phyloP scores from a whole-genome alignment of 2,113 vertebrate species.

The Aegithalos caudatus region DNA sequence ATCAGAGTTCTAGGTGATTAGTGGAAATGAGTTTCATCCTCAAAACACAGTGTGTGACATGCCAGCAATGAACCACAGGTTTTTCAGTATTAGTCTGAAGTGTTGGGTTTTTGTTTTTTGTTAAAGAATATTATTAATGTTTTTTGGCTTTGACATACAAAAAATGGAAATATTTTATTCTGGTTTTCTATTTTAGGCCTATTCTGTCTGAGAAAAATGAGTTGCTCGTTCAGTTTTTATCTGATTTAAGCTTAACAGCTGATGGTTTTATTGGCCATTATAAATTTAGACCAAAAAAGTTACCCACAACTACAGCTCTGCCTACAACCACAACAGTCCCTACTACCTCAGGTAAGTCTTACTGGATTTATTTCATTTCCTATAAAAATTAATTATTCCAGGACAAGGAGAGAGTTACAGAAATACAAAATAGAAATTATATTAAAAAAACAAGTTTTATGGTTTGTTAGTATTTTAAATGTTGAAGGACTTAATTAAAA shows the following conservation, averaged over 20 bases:
- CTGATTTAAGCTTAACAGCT: conserved; percentile 94
- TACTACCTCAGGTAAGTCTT: conserved; percentile 82
- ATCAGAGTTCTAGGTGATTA: not conserved
- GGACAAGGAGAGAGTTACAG: not conserved
- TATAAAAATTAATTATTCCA: not conserved
- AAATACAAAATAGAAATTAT: not conserved
- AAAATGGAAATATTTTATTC: not conserved
- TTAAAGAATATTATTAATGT: not conserved
- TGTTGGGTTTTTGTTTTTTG: not conserved
- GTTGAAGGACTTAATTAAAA: not conserved
- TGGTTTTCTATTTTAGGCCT: conserved; percentile 76
- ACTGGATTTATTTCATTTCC: not conserved
- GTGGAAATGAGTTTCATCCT: not conserved
- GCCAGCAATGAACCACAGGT: not conserved
- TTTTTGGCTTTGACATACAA: not conserved
- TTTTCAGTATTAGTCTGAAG: not conserved
- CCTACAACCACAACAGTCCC: conserved; percentile 82
- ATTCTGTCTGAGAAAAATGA: conserved; percentile 93
- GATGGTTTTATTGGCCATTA: conserved; percentile 97
- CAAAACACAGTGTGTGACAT: not conserved
- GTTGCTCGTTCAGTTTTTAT: conserved; percentile 94
- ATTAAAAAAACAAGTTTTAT: not conserved
- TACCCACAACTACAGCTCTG: conserved; percentile 74
- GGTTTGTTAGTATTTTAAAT: not conserved
- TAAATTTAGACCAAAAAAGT: conserved; percentile 92